Evolutionary conservation across 2,113 vertebrate genomes (phyloP).

Genomic region (Perca fluviatilis): DNA sequence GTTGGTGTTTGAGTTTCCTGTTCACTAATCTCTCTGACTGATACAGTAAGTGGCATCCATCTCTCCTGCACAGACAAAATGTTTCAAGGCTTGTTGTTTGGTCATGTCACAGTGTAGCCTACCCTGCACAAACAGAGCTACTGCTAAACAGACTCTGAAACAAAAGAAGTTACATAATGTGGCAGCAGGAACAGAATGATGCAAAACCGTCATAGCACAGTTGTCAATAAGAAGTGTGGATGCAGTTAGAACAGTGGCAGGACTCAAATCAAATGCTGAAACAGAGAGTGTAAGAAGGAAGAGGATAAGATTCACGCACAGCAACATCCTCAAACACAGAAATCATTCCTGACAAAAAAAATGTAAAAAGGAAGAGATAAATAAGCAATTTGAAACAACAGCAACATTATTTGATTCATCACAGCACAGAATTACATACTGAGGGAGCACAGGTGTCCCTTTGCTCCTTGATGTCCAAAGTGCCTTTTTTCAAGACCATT

Average conservation of each 20-base stretch:
- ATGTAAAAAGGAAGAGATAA: too few relatives aligned
- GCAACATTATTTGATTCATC: too few relatives aligned
- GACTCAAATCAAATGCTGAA: neutral
- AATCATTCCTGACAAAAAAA: neutral
- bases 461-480: too few relatives aligned
- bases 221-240: slow-evolving; percentile 17
- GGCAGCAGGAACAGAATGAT: slow-evolving; percentile 8
- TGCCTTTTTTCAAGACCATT: too few relatives aligned
- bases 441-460: too few relatives aligned
- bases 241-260: neutral
- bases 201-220: slow-evolving; percentile 14
- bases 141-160: slow-evolving; percentile 27
- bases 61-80: slow-evolving; percentile 39
- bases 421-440: neutral
- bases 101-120: slow-evolving; percentile 47
- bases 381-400: too few relatives aligned
- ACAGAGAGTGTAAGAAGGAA: too few relatives aligned
- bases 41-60: slow-evolving; percentile 49
- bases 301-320: neutral
- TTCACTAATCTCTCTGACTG: slow-evolving; percentile 53
- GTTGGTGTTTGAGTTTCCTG: slow-evolving; percentile 62
- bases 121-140: slow-evolving; percentile 41
- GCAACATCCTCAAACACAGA: neutral
- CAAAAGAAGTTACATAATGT: slow-evolving; percentile 27
- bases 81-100: slow-evolving; percentile 16